Evolutionary conservation across 2,113 vertebrate genomes (phyloP).

Genomic region (Microtus oregoni): DNA sequence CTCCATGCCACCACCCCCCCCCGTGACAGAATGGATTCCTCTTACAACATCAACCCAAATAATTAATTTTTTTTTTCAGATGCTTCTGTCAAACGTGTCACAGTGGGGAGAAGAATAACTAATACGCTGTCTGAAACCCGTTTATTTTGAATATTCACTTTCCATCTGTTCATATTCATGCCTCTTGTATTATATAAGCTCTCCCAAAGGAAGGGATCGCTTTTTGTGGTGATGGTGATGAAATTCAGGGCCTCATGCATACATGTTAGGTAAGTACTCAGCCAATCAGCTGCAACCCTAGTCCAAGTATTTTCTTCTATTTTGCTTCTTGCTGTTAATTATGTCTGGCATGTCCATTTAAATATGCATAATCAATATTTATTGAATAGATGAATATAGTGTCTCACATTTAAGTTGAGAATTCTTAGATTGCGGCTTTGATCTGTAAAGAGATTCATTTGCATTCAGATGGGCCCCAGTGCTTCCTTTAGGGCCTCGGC

Average conservation of each 20-base stretch:
- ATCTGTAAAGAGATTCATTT: background rate
- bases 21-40: background rate
- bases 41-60: background rate
- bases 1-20: background rate
- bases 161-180: background rate
- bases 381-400: background rate
- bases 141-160: conserved; percentile 26
- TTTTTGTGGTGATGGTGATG: background rate
- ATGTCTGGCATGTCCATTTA: background rate
- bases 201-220: background rate
- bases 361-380: background rate
- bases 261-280: background rate
- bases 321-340: conserved; percentile 1
- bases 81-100: background rate
- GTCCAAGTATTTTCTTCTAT: background rate
- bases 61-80: background rate
- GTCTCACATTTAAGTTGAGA: background rate
- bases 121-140: background rate
- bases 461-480: background rate
- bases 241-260: background rate
- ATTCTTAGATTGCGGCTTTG: background rate
- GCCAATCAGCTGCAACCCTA: background rate
- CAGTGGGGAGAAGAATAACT: background rate
- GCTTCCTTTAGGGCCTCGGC: background rate
- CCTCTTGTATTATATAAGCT: background rate